Base-by-base conservation (phyloP, 53 echinoderm and acorn worm species). In the Apostichopus leukothele region DNA sequence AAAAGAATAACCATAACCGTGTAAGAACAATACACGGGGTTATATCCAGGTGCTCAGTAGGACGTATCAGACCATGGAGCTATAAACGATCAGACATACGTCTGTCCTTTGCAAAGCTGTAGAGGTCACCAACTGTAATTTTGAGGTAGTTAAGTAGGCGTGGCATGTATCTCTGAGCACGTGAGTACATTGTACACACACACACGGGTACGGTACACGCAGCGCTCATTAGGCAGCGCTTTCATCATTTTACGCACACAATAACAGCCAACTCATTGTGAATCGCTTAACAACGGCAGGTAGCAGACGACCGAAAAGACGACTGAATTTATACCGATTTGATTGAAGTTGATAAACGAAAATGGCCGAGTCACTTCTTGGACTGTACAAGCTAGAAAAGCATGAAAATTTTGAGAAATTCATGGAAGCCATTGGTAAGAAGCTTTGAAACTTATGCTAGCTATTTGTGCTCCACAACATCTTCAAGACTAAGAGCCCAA, bases 361-460 rank as follows among this genome's bases (percentile, higher is more conserved):
- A 39, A 85, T 85, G 85, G 85, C 85, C 5, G 85, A 85, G 18
- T 22, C 61, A 67, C 85, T 94, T 80, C 88, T 75, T 59, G 96
- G 96, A 78, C 90, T 79, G 81, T 96, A 88, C 90, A 94, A 88
- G 83, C 92, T 96, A 60, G 91, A 78, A 3, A 91, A 89, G 51
- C 92, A 94, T 81, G 90, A 93, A 13, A 92, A 94, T 52, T 90
- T 96, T 78, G 94, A 93, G 21, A 91, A 93, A 73, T 96, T 94
- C 83, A 96, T 96, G 96, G 81, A 88, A 25, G 96, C 91, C 52
- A 71, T 96, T 18, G 96, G 96, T 96, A 88, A 96, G 96, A 55
- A 18, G 75, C 19, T 39, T 10, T 57, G 57, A 4, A 57, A 10
- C 57, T 57, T 57, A 57, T 57, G 7, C 10, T 57, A 10, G 10